Evolutionary conservation across 2,888 invertebrate genomes (phyloP), one percentile per base, ranked within the genome.

Genomic region (Drosophila pegasa): DNA sequence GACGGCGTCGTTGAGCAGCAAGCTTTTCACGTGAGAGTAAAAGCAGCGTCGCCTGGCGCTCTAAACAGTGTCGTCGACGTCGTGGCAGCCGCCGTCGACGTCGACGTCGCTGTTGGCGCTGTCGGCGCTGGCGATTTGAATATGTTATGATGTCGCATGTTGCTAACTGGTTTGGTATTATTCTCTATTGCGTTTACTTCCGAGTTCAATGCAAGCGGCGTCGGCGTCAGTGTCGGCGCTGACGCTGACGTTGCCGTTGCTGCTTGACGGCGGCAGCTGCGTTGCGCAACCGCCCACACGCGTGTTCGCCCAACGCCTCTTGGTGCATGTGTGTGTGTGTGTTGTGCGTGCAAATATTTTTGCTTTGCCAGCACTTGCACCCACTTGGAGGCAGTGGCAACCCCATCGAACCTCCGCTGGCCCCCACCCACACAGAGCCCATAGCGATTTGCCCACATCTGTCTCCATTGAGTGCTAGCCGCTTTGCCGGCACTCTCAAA

Each of bases 271-370:
- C 43, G 38, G 55, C 70, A 52, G 68, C 68, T 63, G 51, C 60
- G 84, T 88, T 84, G 87, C 88, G 84, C 88, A 84, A 88, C 87
- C 87, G 72, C 83, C 88, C 84, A 87, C 88, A 80, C 78, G 67
- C 70, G 67, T 57, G 33, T 63, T 31, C 48, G 33, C 22, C 50
- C 40, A 31, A 41, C 43, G 50, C 29, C 38, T 56, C 45, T 27
- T 45, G 56, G 37, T 41, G 45, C 35, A 45, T 20, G 37, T 33
- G 57, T 55, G 60, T 57, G 62, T n/a, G 62, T 66, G 60, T 80
- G 85, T 80, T 80, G 43, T 25, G n/a, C 86, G 80, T 84, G 81
- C 81, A 82, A 87, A 87, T 76, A 87, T 78, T 85, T 87, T 77
- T 62, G 62, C 65, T 78, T 73, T 69, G 73, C 75, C 52, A 87